A percentile compares a stretch with the other conserved stretches of the same genome.
These are phyloP conservation scores for Leptinotarsa lineolata DNA, from an alignment of 1,140 invertebrate species.

Conservation along the genomic window DNA sequence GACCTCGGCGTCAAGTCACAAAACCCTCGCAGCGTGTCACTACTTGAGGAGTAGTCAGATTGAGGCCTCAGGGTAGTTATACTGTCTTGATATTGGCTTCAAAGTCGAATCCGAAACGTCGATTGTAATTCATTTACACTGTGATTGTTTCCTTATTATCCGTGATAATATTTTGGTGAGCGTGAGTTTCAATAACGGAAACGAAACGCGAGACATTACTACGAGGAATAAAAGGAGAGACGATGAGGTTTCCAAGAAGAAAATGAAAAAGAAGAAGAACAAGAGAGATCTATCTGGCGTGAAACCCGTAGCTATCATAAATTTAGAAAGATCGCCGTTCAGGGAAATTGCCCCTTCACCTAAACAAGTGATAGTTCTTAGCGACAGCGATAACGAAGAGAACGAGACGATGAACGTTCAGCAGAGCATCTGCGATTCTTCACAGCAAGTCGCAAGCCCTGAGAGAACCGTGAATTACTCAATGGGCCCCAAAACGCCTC, in stretches of 20 bases:
- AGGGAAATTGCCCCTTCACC: conserved; percentile 79
- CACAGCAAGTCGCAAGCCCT: conserved; percentile 49
- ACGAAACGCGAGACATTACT: conserved; percentile 60
- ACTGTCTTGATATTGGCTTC: too few relatives aligned
- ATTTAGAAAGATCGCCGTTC: conserved; percentile 81
- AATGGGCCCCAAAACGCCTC: conserved; percentile 72
- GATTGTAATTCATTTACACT: too few relatives aligned
- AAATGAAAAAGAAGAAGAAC: conserved; percentile 45
- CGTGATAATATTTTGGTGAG: conserved; percentile 90
- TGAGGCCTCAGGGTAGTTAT: too few relatives aligned
- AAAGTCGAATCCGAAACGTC: too few relatives aligned
- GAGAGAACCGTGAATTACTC: conserved; percentile 49
- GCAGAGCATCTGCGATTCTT: conserved; percentile 45
- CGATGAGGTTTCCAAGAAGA: conserved; percentile 56
- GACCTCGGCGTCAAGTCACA: too few relatives aligned
- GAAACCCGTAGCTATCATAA: conserved; percentile 84
- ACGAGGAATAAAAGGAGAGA: conserved; percentile 57
- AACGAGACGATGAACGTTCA: conserved; percentile 45
- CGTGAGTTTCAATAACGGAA: conserved; percentile 84
- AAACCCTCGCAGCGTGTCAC: too few relatives aligned
- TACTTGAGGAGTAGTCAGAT: too few relatives aligned
- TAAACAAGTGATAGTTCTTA: conserved; percentile 78
- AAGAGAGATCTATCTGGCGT: conserved; percentile 58
- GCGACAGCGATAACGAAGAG: conserved; percentile 75
- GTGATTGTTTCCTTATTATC: too few relatives aligned